Base-by-base conservation (phyloP, 2,113 vertebrate genomes). In the Atlantisia rogersi region DNA sequence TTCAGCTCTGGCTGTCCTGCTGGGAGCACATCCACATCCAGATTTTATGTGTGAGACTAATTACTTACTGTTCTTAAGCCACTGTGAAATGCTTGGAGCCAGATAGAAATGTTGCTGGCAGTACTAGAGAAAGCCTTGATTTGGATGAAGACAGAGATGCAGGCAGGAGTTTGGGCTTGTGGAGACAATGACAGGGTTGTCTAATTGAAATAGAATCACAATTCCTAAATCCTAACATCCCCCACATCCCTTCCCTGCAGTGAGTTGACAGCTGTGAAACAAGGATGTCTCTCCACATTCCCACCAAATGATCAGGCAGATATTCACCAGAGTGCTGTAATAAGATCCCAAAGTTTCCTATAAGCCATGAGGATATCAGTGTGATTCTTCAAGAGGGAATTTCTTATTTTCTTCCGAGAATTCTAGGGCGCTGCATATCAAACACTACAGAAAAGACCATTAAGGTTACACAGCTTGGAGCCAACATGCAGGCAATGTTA, bases 131-230 rank as follows among this genome's bases (percentile, higher is more conserved):
- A 73, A 65, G 25, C 26, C 24, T 80, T 82, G 59, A 58, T 93
- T 85, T 90, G 21, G n/a, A 82, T 88, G 68, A 97, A 92, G 75
- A 69, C 59, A 86, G 76, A 80, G 63, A 86, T n/a, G 21, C 29
- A 79, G 68, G 55, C 55, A 83, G 79, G 67, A 67, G 37, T 80
- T 69, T 76, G 14, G 52, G 12, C 58, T 53, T 70, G 59, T 50
- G 71, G 50, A 77, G 40, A 95, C 46, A 93, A 74, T 63, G 50
- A 31, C 62, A 87, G 58, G 6, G 35, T 16, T 95, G 74, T 93
- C 22, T 82, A 82, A 79, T 44, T 90, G 71, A 77, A 86, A 88
- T 6, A 82, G n/a, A 88, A 70, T n/a, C 21, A n/a, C 28, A 21
- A 90, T 90, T 86, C 55, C 55, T 80, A 80, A 80, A 90, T 44